A percentile compares a stretch with the other conserved stretches of the same genome.
Conservation (phyloP, 37 sponge, comb jelly and placozoan species). For the Amphimedon queenslandica region DNA sequence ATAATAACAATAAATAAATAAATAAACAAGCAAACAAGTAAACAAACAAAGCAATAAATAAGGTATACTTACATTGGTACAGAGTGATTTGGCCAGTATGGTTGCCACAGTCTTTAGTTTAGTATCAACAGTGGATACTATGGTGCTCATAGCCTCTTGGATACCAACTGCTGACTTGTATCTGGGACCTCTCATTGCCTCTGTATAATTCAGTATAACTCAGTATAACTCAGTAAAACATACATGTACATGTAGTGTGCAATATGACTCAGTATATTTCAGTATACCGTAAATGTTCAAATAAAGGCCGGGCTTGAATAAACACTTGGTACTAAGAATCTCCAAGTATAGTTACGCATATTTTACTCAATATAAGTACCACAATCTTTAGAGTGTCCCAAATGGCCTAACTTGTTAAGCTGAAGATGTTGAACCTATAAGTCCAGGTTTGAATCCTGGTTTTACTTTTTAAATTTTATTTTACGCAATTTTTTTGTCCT, state of each 20-base stretch:
- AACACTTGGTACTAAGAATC: too few relatives aligned
- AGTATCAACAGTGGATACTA: conserved; percentile 32
- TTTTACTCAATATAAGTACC: too few relatives aligned
- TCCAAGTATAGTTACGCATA: too few relatives aligned
- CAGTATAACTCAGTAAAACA: too few relatives aligned
- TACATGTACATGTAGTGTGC: too few relatives aligned
- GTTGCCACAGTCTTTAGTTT: conserved; percentile 33
- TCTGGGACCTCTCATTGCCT: conserved; percentile 22
- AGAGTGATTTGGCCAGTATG: conserved; percentile 31
- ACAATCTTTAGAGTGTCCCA: too few relatives aligned
- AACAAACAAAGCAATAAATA: not conserved
- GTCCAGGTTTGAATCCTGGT: not conserved
- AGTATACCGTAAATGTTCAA: too few relatives aligned
- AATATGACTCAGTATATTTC: too few relatives aligned
- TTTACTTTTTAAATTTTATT: not conserved
- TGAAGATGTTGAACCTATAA: too few relatives aligned
- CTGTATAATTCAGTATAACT: too few relatives aligned
- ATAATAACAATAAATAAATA: not conserved
- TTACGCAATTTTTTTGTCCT: not conserved
- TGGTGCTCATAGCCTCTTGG: conserved; percentile 37
- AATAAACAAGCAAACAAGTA: not conserved
- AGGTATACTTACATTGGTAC: conserved; percentile 23
- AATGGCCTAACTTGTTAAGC: too few relatives aligned
- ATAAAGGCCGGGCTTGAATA: too few relatives aligned
- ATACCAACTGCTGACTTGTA: conserved; percentile 34